Evolutionary conservation across 2,888 invertebrate species (phyloP).

Genomic region (Sminthurides aquaticus): DNA sequence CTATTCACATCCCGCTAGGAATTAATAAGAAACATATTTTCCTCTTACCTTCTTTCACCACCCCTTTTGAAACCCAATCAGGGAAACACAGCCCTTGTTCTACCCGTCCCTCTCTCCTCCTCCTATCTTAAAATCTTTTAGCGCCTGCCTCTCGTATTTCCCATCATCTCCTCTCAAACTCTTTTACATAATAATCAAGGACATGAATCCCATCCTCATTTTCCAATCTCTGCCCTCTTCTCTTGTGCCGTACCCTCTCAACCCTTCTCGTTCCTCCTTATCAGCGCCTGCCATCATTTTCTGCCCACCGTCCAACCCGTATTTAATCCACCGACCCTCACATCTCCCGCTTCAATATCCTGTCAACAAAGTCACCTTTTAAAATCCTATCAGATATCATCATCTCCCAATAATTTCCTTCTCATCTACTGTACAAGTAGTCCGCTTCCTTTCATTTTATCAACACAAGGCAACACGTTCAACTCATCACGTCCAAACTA

Average conservation of each 20-base stretch:
- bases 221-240: neutral
- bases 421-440: neutral
- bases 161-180: neutral
- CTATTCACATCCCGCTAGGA: neutral
- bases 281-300: neutral
- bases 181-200: neutral
- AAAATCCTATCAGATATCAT: neutral
- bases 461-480: no score
- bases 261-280: neutral
- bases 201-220: neutral
- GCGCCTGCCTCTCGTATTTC: neutral
- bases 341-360: neutral
- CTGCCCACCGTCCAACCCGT: neutral
- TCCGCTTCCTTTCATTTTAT: neutral
- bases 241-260: neutral
- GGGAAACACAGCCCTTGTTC: neutral
- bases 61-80: neutral
- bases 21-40: neutral
- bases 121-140: conserved; percentile 5
- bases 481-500: no score
- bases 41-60: neutral
- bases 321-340: neutral
- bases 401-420: neutral
- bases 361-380: neutral
- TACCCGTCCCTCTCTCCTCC: conserved; percentile 2